Base-by-base conservation (phyloP, 2,113 vertebrate genomes). In the Hemichromis elongatus region DNA sequence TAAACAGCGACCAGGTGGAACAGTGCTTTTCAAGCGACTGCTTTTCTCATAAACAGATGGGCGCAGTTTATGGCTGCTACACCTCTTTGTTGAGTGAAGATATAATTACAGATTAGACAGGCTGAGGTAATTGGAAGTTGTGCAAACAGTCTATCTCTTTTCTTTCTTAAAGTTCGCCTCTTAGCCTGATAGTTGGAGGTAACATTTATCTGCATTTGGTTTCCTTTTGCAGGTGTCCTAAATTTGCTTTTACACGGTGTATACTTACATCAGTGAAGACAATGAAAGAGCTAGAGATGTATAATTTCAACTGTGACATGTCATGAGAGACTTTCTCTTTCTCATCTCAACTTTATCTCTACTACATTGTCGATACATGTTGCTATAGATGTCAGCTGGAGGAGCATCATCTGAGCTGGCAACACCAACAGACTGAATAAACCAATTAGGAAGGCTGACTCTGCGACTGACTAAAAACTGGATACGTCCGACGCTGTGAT, bases 21-120 rank as follows among this genome's bases (percentile, higher is more conserved):
- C 87, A 54, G 55, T 79, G 82, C 77, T 90, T 78, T 86, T 88
- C 89, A 81, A 86, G 68, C 47, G 16, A 84, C 77, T 85, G 78
- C 84, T 86, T 93, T 93, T 88, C 85, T 89, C 85, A 87, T 86
- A 90, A 94, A 92, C 95, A 95, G 95, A 94, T 94, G 95, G 94
- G 55, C 8, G 35, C 89, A 83, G 85, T 92, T 94, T 92, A 92
- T 87, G 77, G 84, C 88, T 81, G 89, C 80, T 86, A 82, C 89
- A 92, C 86, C 87, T 92, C 84, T 90, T 89, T 93, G 92, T 92
- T 83, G 86, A 91, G 82, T 88, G 91, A 92, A 93, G 83, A 89
- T 92, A 93, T 94, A 94, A 94, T 92, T 94, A 90, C 86, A 90
- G 85, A 93, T 90, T 92, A 92, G 90, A 90, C 75, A 84, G 70